Base-by-base conservation (phyloP, 2,113 vertebrate species). In the Xerus inauris region DNA sequence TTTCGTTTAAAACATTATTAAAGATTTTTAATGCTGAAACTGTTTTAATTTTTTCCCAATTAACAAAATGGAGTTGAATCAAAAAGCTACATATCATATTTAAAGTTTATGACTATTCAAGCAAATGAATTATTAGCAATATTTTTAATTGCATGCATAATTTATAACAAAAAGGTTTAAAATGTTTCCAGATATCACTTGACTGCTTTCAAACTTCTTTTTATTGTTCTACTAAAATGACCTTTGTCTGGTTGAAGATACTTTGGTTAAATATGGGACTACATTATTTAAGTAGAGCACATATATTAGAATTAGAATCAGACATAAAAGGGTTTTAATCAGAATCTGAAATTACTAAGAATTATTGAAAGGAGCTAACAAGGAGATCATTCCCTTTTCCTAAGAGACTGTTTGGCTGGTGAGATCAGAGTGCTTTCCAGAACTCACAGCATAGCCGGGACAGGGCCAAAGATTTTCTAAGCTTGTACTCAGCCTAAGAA, bases 21-120 rank as follows among this genome's bases (percentile, higher is more conserved):
- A 85, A 38, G 4, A 96, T 67, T 96, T 97, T 87, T 94, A 96
- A 97, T 97, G 94, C 95, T 95, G 88, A 97, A 97, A 96, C 71
- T 91, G 85, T 76, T 88, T 94, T 94, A 59, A 96, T 81, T 96
- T 94, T 49, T 96, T 93, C 64, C 77, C 83, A 91, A 95, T 94
- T 96, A 96, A 96, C 30, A 94, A 95, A 87, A 51, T 82, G 51
- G 16, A 91, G 35, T 76, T 73, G n/a, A 90, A 75, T 85, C 26
- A 79, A 94, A 92, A 94, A 51, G 32, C 51, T 94, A 90, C 64
- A 95, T 96, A 59, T 94, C 62, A 80, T 82, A 85, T 87, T 94
- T 92, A 96, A 97, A 88, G 49, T 94, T 91, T 97, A 96, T 97
- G 92, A 94, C 91, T 95, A 95, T 89, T 95, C 81, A 97, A 95